A percentile compares a stretch with the other conserved stretches of the same genome.
phyloP scores from a whole-genome alignment of 2,113 vertebrate genomes.

The Callithrix jacchus region DNA sequence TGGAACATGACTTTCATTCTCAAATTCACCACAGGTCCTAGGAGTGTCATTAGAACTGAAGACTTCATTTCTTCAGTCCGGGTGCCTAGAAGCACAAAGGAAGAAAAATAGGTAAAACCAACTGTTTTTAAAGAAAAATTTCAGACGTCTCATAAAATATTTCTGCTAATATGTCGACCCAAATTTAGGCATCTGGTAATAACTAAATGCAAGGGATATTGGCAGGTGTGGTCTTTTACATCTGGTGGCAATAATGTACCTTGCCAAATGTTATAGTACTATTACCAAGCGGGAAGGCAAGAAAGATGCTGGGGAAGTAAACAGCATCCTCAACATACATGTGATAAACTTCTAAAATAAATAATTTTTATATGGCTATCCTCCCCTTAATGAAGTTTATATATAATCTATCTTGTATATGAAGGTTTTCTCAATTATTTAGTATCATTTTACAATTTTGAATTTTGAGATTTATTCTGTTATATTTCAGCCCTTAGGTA shows the following conservation, averaged over 20 bases:
- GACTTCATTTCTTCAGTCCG: neutral
- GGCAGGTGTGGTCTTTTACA: neutral
- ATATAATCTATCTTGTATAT: slow-evolving; percentile 15
- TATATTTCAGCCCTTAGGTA: neutral
- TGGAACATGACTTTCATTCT: neutral
- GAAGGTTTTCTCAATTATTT: slow-evolving; percentile 35
- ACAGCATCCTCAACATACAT: neutral
- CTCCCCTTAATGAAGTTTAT: slow-evolving; percentile 13
- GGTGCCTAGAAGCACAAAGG: neutral
- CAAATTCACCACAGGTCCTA: neutral
- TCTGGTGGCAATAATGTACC: neutral
- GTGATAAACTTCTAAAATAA: neutral
- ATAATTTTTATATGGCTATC: neutral
- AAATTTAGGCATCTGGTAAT: neutral
- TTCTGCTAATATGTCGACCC: neutral
- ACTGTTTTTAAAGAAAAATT: neutral
- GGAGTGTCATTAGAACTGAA: neutral
- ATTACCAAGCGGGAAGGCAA: neutral
- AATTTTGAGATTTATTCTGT: slow-evolving; percentile 36
- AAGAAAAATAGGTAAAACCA: neutral
- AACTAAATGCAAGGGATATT: neutral
- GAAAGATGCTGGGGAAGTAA: neutral
- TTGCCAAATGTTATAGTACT: neutral
- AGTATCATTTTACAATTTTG: slow-evolving; percentile 9
- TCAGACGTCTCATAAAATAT: neutral